These are phyloP conservation scores for Regulus satrapa DNA, from an alignment of 2,113 vertebrate species.

Conservation along the genomic window DNA sequence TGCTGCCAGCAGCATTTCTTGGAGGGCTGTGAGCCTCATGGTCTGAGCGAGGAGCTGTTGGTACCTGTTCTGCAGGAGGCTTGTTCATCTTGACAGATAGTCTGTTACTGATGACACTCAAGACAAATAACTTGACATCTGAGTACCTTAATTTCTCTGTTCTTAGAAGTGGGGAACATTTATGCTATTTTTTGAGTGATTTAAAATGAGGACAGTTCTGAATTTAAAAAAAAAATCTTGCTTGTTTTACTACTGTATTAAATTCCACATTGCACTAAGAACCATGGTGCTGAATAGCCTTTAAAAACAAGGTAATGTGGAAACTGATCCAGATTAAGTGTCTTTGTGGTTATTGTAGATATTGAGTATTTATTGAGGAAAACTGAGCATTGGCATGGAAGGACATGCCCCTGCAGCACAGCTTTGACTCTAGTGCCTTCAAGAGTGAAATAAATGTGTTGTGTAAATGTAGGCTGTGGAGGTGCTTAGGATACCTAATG, in stretches of 20 bases:
- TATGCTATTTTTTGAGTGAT: neutral
- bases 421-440: neutral
- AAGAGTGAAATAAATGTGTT: neutral
- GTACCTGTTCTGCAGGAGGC: neutral
- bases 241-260: neutral
- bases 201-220: neutral
- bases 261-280: neutral
- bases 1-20: accelerated
- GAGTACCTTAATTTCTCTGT: neutral
- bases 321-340: neutral
- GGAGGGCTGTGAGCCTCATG: accelerated
- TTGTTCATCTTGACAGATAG: neutral
- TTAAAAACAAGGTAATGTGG: neutral
- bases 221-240: neutral
- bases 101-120: neutral
- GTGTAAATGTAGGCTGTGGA: neutral
- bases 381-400: accelerated
- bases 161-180: neutral
- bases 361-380: neutral
- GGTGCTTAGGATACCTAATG: neutral
- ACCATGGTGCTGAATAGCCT: neutral
- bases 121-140: neutral
- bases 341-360: neutral
- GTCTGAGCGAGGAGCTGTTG: accelerated
- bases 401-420: neutral